phyloP scores from a whole-genome alignment of 2,113 vertebrate genomes.

The Todiramphus chloris region DNA sequence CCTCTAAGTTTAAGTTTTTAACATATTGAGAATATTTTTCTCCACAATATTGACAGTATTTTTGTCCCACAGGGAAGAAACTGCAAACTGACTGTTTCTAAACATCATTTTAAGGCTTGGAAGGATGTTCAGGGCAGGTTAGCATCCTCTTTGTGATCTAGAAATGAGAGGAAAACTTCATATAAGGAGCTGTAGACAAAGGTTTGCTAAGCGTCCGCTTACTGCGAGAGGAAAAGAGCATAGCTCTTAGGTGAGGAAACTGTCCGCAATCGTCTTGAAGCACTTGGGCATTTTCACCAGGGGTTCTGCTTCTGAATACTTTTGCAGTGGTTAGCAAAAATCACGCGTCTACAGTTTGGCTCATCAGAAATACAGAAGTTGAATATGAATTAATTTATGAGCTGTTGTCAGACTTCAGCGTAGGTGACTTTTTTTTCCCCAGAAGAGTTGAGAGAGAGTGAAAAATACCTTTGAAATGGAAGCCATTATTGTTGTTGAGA shows the following conservation, averaged over 20 bases:
- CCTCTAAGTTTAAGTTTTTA: rapidly evolving
- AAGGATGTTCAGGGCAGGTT: rapidly evolving
- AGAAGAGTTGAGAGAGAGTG: neutral
- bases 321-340: neutral
- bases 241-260: neutral
- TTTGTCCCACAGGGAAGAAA: neutral
- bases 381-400: neutral
- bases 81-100: neutral
- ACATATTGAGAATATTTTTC: neutral
- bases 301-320: neutral
- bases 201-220: neutral
- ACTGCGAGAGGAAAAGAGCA: neutral
- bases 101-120: neutral
- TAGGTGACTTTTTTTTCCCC: neutral
- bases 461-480: neutral
- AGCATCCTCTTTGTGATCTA: neutral
- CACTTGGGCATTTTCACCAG: neutral
- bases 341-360: neutral
- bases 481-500: neutral
- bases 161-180: neutral
- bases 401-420: neutral
- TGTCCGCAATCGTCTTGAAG: neutral
- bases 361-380: neutral
- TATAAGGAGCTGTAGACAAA: rapidly evolving
- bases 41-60: neutral